These are phyloP conservation scores for Yponomeuta plumbellus DNA, from an alignment of 2,888 invertebrate genomes.

Conservation along the genomic window DNA sequence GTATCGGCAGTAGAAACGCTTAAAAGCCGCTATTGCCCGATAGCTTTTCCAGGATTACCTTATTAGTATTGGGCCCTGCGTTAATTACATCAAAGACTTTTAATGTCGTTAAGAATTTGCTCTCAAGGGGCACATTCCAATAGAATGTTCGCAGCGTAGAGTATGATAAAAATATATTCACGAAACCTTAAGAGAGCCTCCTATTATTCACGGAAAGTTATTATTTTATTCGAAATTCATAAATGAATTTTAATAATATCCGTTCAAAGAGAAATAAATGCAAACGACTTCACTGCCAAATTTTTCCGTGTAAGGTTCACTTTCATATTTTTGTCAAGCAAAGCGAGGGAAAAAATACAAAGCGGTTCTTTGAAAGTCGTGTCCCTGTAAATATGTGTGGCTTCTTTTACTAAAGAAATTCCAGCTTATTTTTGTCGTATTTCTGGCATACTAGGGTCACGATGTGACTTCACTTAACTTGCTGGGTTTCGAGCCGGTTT, in stretches of 20 bases:
- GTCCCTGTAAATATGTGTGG: constrained; percentile 33
- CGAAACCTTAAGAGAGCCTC: background rate
- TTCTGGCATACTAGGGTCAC: constrained; percentile 20
- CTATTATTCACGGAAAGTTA: constrained; percentile 3
- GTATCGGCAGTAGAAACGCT: too few species aligned
- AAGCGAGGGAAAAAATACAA: constrained; percentile 30
- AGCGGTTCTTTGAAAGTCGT: constrained; percentile 35
- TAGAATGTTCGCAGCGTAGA: background rate
- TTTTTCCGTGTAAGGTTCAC: constrained; percentile 31
- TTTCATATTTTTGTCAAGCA: constrained; percentile 22
- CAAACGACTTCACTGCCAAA: constrained; percentile 25
- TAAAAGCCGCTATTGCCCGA: too few species aligned
- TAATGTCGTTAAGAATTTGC: background rate
- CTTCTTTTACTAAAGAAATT: constrained; percentile 35
- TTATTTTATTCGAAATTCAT: constrained; percentile 23
- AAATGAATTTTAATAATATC: constrained; percentile 46
- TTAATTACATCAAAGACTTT: too few species aligned
- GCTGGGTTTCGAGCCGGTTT: background rate
- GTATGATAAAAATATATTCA: background rate
- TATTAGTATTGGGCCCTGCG: too few species aligned
- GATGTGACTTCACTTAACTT: background rate
- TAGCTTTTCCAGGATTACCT: too few species aligned
- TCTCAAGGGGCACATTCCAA: background rate
- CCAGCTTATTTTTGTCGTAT: constrained; percentile 28
- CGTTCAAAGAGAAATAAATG: constrained; percentile 29